Percentiles rank a stretch among this genome's conserved stretches.
Evolutionary conservation across 1,140 invertebrate genomes (phyloP).

Genomic region (Vanessa atalanta): DNA sequence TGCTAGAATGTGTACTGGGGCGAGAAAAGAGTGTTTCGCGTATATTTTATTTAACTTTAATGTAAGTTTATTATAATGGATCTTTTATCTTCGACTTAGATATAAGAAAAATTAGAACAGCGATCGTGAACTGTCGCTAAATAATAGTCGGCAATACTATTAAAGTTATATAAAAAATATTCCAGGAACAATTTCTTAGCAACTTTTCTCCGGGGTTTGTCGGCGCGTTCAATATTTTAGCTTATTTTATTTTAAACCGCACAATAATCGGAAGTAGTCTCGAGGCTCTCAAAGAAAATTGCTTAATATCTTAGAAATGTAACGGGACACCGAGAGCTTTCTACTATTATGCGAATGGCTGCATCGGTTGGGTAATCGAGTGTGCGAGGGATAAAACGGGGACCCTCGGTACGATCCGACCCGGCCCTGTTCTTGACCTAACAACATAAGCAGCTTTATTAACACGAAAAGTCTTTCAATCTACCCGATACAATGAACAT

Average conservation of each 20-base stretch:
- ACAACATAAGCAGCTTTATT: slow-evolving; percentile 18
- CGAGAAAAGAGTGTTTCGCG: no score
- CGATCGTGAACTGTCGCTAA: no score
- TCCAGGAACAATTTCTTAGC: not conserved
- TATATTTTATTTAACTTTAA: no score
- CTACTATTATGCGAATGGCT: slow-evolving; percentile 53
- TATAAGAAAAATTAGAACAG: no score
- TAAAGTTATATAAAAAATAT: not conserved
- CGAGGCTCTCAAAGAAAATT: slow-evolving; percentile 39
- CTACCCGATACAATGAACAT: slow-evolving; percentile 7
- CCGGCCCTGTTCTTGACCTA: slow-evolving; percentile 30
- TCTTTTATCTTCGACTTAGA: no score
- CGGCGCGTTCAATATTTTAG: not conserved
- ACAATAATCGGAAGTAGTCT: slow-evolving; percentile 32
- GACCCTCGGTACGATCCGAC: slow-evolving; percentile 36
- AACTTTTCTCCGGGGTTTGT: not conserved
- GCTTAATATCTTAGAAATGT: slow-evolving; percentile 45
- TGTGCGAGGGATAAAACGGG: slow-evolving; percentile 43
- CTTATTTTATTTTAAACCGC: slow-evolving; percentile 21
- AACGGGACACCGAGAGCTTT: slow-evolving; percentile 48
- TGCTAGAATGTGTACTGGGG: no score
- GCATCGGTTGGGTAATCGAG: slow-evolving; percentile 51
- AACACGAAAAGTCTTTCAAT: slow-evolving; percentile 21
- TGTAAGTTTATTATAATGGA: no score
- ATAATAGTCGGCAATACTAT: no score